phyloP scores from a whole-genome alignment of 2,797 vertebrate genomes.

The Eurystomus glaucurus region DNA sequence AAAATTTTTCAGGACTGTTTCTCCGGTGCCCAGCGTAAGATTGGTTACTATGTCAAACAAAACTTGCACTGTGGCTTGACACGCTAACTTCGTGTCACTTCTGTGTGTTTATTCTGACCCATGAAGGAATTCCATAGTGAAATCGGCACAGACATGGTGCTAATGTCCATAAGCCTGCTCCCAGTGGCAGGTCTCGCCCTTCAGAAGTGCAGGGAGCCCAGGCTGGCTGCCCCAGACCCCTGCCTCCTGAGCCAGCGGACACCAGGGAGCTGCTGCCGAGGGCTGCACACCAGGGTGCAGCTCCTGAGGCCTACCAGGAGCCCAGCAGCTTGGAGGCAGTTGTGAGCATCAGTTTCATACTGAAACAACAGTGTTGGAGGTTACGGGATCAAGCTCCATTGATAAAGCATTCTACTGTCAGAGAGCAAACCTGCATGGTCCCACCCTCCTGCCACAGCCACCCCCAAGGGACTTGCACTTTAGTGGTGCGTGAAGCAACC shows the following conservation, averaged over 20 bases:
- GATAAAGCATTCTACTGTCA: not conserved
- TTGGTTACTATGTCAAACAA: not conserved
- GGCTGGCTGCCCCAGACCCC: not conserved
- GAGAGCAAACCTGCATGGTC: not conserved
- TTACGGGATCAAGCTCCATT: not conserved
- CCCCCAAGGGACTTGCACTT: not conserved
- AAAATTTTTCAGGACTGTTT: not conserved
- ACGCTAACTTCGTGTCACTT: fast-evolving
- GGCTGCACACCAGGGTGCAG: not conserved
- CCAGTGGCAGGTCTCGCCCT: not conserved
- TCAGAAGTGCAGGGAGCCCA: fast-evolving
- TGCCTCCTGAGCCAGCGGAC: fast-evolving
- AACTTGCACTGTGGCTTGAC: not conserved
- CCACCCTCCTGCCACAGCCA: not conserved
- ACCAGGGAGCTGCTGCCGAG: not conserved
- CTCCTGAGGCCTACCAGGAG: not conserved
- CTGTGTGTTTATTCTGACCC: not conserved
- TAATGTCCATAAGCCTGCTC: not conserved
- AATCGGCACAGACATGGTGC: fast-evolving
- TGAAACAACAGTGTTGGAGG: not conserved
- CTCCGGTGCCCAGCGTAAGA: not conserved
- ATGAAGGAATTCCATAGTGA: not conserved
- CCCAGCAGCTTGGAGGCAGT: not conserved
- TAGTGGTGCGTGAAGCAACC: not conserved
- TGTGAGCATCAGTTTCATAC: not conserved